Percentiles rank a stretch among this genome's conserved stretches.
Conservation (phyloP, 2,888 invertebrate species). For the Kryphioiulus occultus region DNA sequence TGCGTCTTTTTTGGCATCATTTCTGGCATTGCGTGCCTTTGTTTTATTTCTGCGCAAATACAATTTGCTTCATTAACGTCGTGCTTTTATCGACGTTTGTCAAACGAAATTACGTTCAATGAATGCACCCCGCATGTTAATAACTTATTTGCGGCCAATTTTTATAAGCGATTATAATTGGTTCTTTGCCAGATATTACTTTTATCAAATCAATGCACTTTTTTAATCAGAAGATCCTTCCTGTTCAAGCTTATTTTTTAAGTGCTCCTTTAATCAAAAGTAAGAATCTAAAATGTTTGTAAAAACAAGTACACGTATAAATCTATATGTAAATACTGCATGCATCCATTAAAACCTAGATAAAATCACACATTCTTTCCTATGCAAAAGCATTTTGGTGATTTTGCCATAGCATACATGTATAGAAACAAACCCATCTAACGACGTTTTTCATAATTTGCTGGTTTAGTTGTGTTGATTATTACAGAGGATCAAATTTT, state of each 20-base stretch:
- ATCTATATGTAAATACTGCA: no score
- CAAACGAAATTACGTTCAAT: neutral
- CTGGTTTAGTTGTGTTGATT: no score
- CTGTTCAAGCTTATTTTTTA: neutral
- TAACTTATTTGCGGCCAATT: neutral
- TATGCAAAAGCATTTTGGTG: no score
- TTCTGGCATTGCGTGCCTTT: neutral
- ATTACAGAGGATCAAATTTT: no score
- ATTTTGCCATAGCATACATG: no score
- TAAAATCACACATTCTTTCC: no score
- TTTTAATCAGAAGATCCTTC: neutral
- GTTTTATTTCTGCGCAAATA: neutral
- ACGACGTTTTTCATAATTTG: no score
- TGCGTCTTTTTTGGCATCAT: neutral
- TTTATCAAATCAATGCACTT: neutral
- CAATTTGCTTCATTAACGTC: constrained; percentile 20
- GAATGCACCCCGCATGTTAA: neutral
- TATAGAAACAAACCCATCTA: no score
- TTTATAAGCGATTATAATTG: neutral
- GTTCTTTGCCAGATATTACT: neutral
- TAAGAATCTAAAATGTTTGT: no score
- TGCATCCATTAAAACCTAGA: no score
- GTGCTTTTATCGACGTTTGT: neutral
- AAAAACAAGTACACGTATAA: no score
- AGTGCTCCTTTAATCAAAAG: neutral